Base-by-base conservation (phyloP, 2,888 invertebrate genomes). In the Mesodorylaimus sp. region DNA sequence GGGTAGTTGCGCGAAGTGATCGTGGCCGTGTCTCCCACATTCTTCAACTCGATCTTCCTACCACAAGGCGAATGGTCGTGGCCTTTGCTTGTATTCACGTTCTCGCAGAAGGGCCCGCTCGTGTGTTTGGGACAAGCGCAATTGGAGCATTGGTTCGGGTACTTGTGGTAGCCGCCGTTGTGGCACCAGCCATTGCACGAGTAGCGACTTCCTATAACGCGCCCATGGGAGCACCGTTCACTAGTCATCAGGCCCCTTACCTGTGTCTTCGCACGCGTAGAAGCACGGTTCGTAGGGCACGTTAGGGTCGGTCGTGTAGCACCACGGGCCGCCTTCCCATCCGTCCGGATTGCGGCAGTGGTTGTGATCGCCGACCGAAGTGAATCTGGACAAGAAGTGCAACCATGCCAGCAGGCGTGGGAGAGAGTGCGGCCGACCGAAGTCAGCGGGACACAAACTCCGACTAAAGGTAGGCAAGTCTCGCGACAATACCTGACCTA, bases 271-370 rank as follows among this genome's bases (percentile, higher is more conserved):
- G 27, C 48, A 48, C 3, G 48, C 5, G 5, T 43, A 46, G 28
- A 48, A 48, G 25, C 48, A 48, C n/a, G 48, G 48, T 23, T 48
- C 48, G 25, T 48, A 48, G 5, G 38, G 45, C 10, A 44, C 44
- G 19, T 3, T 19, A 2, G 48, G 48, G 21, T 48, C 48, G 2
- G 3, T 26, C 3, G 48, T 48, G 28, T 25, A 48, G 21, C 48
- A 48, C 48, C 48, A 48, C 2, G 48, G 48, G 2, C 48, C 48
- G 19, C 48, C 48, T 3, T 43, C 29, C 48, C 48, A 48, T 3
- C 25, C 28, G 25, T 48, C 38, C 13, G 44, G 44, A 38, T 48
- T 48, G 3, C 48, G 48, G 26, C 48, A 48, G 21, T 32, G 28
- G 16, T 48, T 27, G 25, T 48, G 45, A 45, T 46, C 21, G 5